Conservation (phyloP, 2,113 vertebrate genomes). For the Ailuropoda melanoleuca region DNA sequence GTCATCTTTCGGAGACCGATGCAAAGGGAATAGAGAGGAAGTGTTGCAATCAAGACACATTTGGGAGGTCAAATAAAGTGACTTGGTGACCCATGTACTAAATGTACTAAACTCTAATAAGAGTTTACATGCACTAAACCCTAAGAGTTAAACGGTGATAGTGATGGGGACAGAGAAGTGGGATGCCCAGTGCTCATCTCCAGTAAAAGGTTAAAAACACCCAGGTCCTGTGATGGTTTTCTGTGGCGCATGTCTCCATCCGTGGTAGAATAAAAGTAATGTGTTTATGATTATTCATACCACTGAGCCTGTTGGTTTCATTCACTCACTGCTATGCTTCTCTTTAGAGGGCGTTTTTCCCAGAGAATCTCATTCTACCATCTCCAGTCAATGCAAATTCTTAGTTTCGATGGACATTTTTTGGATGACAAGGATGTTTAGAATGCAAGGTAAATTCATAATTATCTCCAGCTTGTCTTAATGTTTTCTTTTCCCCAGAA, state of each 20-base stretch:
- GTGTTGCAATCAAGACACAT: not conserved
- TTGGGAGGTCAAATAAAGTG: not conserved
- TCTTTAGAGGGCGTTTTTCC: not conserved
- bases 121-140: not conserved
- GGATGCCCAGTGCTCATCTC: not conserved
- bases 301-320: not conserved
- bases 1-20: not conserved
- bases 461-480: constrained; percentile 65
- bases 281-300: not conserved
- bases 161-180: not conserved
- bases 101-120: not conserved
- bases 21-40: not conserved
- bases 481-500: constrained; percentile 42
- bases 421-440: constrained; percentile 54
- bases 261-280: not conserved
- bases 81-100: not conserved
- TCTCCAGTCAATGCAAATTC: not conserved
- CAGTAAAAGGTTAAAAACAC: not conserved
- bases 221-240: not conserved
- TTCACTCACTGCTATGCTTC: not conserved
- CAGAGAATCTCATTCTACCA: not conserved
- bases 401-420: constrained; percentile 71
- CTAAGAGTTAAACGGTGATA: not conserved
- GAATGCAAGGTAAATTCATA: constrained; percentile 70
- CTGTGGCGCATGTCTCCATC: not conserved